Percentiles rank a stretch among this genome's conserved stretches.
phyloP scores from a whole-genome alignment of 2,888 invertebrate genomes.

The Cordilura impudica region DNA sequence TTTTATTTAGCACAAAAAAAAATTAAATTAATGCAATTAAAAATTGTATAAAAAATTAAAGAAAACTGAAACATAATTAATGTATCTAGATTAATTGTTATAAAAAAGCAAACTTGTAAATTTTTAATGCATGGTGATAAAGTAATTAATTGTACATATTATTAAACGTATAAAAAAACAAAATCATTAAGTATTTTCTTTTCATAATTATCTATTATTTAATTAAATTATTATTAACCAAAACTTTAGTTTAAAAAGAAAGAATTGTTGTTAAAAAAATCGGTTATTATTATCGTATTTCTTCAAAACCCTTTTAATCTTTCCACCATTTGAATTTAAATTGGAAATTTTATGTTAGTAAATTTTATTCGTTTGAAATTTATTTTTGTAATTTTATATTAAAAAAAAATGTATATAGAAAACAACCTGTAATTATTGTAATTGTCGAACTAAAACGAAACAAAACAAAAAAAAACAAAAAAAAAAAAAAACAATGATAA shows the following conservation, averaged over 20 bases:
- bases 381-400: no score
- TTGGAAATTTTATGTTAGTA: no score
- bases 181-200: not conserved
- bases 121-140: slow-evolving; percentile 50
- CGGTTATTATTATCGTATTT: slow-evolving; percentile 23
- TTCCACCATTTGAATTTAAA: not conserved
- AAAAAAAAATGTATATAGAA: slow-evolving; percentile 17
- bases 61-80: not conserved
- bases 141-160: slow-evolving; percentile 43
- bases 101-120: slow-evolving; percentile 20
- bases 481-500: slow-evolving; percentile 15
- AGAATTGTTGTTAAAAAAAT: slow-evolving; percentile 31
- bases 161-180: not conserved
- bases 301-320: not conserved
- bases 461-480: slow-evolving; percentile 24
- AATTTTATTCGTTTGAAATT: no score
- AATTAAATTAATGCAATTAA: slow-evolving; percentile 33
- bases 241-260: slow-evolving; percentile 10
- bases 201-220: not conserved
- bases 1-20: slow-evolving; percentile 15
- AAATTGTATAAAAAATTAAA: slow-evolving; percentile 43
- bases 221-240: slow-evolving; percentile 15
- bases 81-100: slow-evolving; percentile 37
- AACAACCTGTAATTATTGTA: slow-evolving; percentile 47
- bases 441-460: slow-evolving; percentile 45